Conservation (phyloP, 2,797 vertebrate genomes). For the Sternarchorhynchus goeldii region DNA sequence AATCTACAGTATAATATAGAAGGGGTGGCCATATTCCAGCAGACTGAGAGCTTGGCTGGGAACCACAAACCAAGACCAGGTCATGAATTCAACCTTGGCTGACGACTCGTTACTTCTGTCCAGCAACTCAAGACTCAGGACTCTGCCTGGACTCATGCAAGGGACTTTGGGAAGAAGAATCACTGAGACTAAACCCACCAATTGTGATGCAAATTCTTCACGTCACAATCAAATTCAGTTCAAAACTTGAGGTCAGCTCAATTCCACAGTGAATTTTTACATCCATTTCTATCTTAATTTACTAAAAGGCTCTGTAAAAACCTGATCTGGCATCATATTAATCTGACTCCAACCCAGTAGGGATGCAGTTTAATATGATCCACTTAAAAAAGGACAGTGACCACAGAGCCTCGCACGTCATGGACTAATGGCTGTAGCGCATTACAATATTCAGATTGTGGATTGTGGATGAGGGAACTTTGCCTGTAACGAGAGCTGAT, state of each 20-base stretch:
- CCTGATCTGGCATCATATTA: slow-evolving; percentile 37
- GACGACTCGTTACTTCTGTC: slow-evolving; percentile 23
- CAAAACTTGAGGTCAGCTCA: slow-evolving; percentile 28
- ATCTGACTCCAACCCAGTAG: slow-evolving; percentile 48
- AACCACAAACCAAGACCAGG: slow-evolving; percentile 7
- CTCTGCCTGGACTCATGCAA: background rate
- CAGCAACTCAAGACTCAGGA: slow-evolving; percentile 1
- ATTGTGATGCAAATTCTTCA: slow-evolving; percentile 22
- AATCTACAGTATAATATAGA: slow-evolving; percentile 14
- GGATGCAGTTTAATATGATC: slow-evolving; percentile 48
- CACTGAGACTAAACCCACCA: background rate
- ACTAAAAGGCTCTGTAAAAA: slow-evolving; percentile 46
- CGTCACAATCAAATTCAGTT: slow-evolving; percentile 34
- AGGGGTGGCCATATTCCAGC: slow-evolving; percentile 7
- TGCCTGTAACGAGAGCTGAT: slow-evolving; percentile 22
- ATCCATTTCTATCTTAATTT: slow-evolving; percentile 56
- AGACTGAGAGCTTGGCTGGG: slow-evolving; percentile 5
- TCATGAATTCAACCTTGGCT: slow-evolving; percentile 25
- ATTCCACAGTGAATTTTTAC: slow-evolving; percentile 39
- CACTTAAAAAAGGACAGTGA: slow-evolving; percentile 23
- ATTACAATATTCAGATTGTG: slow-evolving; percentile 22
- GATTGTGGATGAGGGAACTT: slow-evolving; percentile 14
- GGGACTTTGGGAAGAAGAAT: slow-evolving; percentile 23
- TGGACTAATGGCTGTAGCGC: slow-evolving; percentile 36
- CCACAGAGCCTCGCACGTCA: slow-evolving; percentile 43